A percentile compares a stretch with the other conserved stretches of the same genome.
Evolutionary conservation across 2,888 invertebrate genomes (phyloP).

Genomic region (Aleiodes leptofemur): DNA sequence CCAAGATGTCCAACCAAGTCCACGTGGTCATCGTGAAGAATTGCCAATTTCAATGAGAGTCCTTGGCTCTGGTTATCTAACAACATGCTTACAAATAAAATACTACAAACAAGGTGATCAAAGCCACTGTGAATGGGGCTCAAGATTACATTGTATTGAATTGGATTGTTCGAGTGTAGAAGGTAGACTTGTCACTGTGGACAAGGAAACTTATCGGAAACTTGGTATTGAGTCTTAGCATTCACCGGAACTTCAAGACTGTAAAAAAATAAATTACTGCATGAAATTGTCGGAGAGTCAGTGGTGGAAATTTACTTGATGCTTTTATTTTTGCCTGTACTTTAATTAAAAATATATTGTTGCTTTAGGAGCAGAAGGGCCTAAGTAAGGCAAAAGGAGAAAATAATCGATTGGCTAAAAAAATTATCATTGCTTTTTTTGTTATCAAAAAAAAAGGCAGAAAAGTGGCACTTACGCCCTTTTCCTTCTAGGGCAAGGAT

Average conservation of each 20-base stretch:
- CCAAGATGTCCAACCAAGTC: constrained; percentile 72
- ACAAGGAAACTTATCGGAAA: constrained; percentile 76
- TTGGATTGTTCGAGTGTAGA: constrained; percentile 76
- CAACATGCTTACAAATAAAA: constrained; percentile 77
- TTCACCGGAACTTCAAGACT: constrained; percentile 5
- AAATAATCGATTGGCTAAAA: too few relatives aligned
- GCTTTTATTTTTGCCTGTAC: neutral
- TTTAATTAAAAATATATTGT: too few relatives aligned
- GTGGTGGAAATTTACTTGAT: constrained; percentile 39
- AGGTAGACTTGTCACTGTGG: constrained; percentile 75
- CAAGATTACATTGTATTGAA: constrained; percentile 77
- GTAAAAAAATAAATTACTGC: neutral
- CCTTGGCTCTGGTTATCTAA: constrained; percentile 75
- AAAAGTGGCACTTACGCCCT: too few relatives aligned
- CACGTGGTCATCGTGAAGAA: constrained; percentile 76
- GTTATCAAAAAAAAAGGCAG: too few relatives aligned
- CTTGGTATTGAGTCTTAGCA: constrained; percentile 69
- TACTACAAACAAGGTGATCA: constrained; percentile 77
- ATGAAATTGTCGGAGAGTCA: constrained; percentile 8
- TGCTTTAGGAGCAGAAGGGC: too few relatives aligned
- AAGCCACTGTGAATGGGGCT: constrained; percentile 78
- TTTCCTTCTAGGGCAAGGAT: too few relatives aligned
- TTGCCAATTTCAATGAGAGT: constrained; percentile 76
- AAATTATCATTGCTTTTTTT: too few relatives aligned
- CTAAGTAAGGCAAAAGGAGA: too few relatives aligned